Evolutionary conservation across 2,888 invertebrate species (phyloP), one percentile per base, ranked within the genome.

Genomic region (Griposia aprilina): DNA sequence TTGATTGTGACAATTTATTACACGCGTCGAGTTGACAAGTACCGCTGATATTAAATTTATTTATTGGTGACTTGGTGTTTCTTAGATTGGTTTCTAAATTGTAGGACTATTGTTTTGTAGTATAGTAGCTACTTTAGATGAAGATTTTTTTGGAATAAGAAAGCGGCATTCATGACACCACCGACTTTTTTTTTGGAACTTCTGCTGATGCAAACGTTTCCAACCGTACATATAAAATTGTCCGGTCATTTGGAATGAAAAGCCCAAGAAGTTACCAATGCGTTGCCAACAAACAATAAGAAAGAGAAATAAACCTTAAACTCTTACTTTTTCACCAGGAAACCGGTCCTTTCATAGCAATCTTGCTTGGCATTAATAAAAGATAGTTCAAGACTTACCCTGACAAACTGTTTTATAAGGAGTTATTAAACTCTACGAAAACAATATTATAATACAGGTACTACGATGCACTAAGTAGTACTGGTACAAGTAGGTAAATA

Each of bases 1-100:
- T 86, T 84, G 86, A 82, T 78, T 60, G 79, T 71, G 73, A 78
- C 83, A 79, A 86, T 86, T 86, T 83, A 86, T 84, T 65, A 66
- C 57, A 59, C 69, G 59, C 78, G 36, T 41, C 30, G n/a, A 70
- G 26, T 66, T 78, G 83, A 71, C 57, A 55, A 66, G 74, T 62
- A 59, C 72, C 4, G 41, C 59, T 74, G 60, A 78, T 77, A 69
- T 36, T 36, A 36, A 36, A 36, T 74, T 78, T 86, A 82, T 78
- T 70, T 74, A 75, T 75, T 66, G 26, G 26, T 66, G 67, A 59
- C 71, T 57, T 59, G 36, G 55, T 69, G 30, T 57, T 75, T 66
- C 45, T 45, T 69, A 60, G 72, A 79, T 73, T 69, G 48, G 15
- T 26, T 48, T 45, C 26, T 36, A 30, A 69, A 55, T n/a, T 63